Evolutionary conservation across 2,113 vertebrate species (phyloP), one percentile per base, ranked within the genome.

Genomic region (Brachyhypopomus occidentalis): DNA sequence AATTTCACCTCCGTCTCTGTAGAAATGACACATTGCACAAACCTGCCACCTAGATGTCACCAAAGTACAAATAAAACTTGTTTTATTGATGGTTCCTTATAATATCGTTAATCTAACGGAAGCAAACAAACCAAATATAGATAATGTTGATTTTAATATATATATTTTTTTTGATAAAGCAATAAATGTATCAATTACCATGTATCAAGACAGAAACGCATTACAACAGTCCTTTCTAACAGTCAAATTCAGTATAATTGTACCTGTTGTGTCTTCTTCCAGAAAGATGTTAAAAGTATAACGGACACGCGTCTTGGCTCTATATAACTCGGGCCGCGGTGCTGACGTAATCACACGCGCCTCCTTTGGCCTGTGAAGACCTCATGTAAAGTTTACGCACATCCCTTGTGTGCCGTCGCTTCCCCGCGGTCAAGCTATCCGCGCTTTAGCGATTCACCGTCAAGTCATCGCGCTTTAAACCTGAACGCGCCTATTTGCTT

Each of bases 221-320:
- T 16, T 55, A 77, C 20, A 3, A 11, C n/a, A 4, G 12, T 1
- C 1, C 36, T 5, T 64, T 52, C 20, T 17, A 69, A 75, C 7
- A n/a, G 16, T 7, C 1, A 67, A 67, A 67, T 67, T 17, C 16
- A 55, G 12, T 23, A 58, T 59, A 78, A 69, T 78, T 90, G 27
- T 90, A 93, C 92, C 92, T 90, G 76, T 74, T 79, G 85, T 80
- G 78, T 58, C 1, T 75, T 83, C 52, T 84, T 78, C 82, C 67
- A 77, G 72, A 85, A 79, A 80, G 75, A 80, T 81, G 52, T 71
- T n/a, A 62, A 75, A 9, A 86, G 71, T 77, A 73, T 83, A 70
- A 77, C 66, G 7, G 9, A 9, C 36, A 30, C n/a, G 72, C 56
- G 59, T 52, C 66, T 41, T 84, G 62, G 72, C 84, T 85, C 75